Percentiles rank a stretch among this genome's conserved stretches.
Conservation (phyloP, 2,888 invertebrate species). For the Cryptops parisi region DNA sequence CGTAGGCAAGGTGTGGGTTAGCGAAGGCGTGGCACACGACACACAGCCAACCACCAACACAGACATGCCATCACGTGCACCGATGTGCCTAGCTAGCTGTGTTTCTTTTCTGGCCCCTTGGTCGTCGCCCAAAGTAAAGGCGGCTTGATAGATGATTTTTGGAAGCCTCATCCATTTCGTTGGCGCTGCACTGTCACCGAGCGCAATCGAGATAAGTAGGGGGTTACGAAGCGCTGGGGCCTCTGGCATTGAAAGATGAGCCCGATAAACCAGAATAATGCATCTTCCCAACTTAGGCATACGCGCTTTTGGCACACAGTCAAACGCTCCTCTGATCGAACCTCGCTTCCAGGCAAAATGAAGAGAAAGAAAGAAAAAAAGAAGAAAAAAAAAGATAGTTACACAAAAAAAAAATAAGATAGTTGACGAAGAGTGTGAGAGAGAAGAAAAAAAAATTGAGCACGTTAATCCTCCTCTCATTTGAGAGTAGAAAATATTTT, state of each 20-base stretch:
- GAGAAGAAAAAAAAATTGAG: not conserved
- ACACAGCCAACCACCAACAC: no score
- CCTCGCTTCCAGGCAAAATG: no score
- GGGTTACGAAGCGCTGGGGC: constrained; percentile 14
- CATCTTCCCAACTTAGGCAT: constrained; percentile 12
- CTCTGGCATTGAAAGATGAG: constrained; percentile 15
- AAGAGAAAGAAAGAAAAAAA: not conserved
- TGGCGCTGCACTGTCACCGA: constrained; percentile 14
- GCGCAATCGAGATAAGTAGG: constrained; percentile 15
- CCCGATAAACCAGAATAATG: constrained; percentile 15
- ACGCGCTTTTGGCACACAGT: constrained; percentile 9
- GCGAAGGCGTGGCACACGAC: no score
- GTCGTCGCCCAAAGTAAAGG: not conserved
- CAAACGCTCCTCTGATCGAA: not conserved
- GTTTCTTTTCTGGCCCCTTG: no score
- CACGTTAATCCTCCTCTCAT: no score
- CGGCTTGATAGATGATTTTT: constrained; percentile 13
- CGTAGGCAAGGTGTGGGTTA: no score
- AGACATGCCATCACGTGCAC: no score
- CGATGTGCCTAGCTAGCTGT: no score
- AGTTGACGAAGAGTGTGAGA: not conserved
- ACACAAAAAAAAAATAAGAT: not conserved
- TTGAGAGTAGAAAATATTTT: no score
- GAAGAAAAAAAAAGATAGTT: not conserved
- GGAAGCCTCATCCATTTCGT: constrained; percentile 14